Evolutionary conservation across 2,888 invertebrate genomes (phyloP).

Genomic region (Malachius bipustulatus): DNA sequence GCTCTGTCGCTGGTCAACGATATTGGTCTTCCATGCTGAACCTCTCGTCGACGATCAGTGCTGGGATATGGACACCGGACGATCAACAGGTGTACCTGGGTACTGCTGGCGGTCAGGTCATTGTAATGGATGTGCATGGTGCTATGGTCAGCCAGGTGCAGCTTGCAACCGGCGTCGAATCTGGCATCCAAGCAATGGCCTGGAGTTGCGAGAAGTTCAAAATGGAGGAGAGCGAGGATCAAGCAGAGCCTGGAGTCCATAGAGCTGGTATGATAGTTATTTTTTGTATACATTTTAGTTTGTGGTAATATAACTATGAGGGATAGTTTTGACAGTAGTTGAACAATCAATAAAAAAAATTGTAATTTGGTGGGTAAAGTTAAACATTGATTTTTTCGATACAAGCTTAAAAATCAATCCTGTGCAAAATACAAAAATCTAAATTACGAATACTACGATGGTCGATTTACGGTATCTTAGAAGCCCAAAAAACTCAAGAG

Average conservation of each 20-base stretch:
- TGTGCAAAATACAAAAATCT: too few species aligned
- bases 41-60: conserved; percentile 84
- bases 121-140: conserved; percentile 94
- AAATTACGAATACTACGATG: too few species aligned
- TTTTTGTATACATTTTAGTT: too few species aligned
- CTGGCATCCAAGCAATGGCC: conserved; percentile 77
- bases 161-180: conserved; percentile 60
- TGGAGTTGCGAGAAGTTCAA: conserved; percentile 98
- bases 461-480: too few species aligned
- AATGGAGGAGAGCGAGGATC: conserved; percentile 88
- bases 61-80: conserved; percentile 97
- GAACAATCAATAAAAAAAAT: too few species aligned
- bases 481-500: too few species aligned
- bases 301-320: too few species aligned
- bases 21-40: conserved; percentile 98
- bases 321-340: too few species aligned
- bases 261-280: too few species aligned
- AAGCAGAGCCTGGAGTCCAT: conserved; percentile 47
- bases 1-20: conserved; percentile 91
- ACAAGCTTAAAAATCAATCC: too few species aligned
- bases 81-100: conserved; percentile 96
- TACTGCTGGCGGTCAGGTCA: conserved; percentile 86
- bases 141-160: conserved; percentile 92
- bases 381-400: too few species aligned
- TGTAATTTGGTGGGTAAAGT: too few species aligned